A percentile compares a stretch with the other conserved stretches of the same genome.
Evolutionary conservation across 1,140 invertebrate species (phyloP).

Genomic region (Anoplolepis gracilipes): DNA sequence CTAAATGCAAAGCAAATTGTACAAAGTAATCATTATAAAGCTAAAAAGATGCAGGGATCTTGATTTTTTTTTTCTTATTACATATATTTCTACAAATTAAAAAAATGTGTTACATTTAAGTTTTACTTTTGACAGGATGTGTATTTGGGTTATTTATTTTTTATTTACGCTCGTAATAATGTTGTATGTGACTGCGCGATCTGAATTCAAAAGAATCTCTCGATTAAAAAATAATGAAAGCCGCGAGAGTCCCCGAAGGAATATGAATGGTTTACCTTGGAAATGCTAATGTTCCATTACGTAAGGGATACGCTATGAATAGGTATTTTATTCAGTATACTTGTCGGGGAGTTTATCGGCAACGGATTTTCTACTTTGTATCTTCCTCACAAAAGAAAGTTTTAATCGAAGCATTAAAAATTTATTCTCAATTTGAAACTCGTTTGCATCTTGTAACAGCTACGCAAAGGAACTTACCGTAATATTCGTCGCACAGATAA

Average conservation of each 20-base stretch:
- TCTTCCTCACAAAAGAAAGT: background rate
- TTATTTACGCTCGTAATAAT: background rate
- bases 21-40: background rate
- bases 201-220: background rate
- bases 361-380: background rate
- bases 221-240: slow-evolving; percentile 20
- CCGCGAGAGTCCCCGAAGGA: background rate
- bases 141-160: background rate
- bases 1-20: slow-evolving; percentile 81
- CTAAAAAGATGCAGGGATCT: background rate
- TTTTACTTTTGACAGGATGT: background rate
- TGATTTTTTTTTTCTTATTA: background rate
- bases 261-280: slow-evolving; percentile 24
- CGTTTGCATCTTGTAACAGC: background rate
- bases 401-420: background rate
- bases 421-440: background rate
- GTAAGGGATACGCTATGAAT: slow-evolving; percentile 29
- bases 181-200: background rate
- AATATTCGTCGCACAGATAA: slow-evolving; percentile 98
- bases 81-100: background rate
- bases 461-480: slow-evolving; percentile 91
- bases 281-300: slow-evolving; percentile 37
- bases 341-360: slow-evolving; percentile 22
- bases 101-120: background rate
- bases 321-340: background rate